These are phyloP conservation scores for Leptopilina boulardi DNA, from an alignment of 1,140 invertebrate species.

Conservation along the genomic window DNA sequence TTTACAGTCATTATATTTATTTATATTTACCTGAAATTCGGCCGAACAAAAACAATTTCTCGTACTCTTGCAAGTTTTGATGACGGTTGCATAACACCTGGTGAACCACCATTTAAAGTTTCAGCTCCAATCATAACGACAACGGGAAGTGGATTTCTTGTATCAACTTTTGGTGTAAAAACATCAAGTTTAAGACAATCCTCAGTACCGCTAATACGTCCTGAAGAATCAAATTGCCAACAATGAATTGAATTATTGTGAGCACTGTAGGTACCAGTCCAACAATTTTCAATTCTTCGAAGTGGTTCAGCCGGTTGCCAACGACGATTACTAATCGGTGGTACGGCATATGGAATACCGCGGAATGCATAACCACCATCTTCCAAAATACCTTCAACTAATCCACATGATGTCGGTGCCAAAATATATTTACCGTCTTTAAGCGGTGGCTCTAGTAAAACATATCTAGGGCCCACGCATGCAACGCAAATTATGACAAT, in stretches of 20 bases:
- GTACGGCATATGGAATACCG: constrained; percentile 90
- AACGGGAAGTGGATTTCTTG: constrained; percentile 85
- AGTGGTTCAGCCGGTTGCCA: constrained; percentile 84
- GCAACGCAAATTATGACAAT: constrained; percentile 82
- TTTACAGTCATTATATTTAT: background rate
- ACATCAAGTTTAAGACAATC: constrained; percentile 90
- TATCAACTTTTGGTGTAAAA: constrained; percentile 83
- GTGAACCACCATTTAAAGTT: constrained; percentile 83
- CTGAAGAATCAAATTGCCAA: constrained; percentile 81
- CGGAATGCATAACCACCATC: constrained; percentile 87
- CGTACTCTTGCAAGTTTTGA: constrained; percentile 82
- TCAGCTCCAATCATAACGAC: constrained; percentile 89
- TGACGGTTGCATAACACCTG: constrained; percentile 80
- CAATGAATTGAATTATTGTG: constrained; percentile 82
- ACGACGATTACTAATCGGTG: constrained; percentile 82
- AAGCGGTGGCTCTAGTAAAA: constrained; percentile 76
- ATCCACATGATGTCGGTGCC: constrained; percentile 86
- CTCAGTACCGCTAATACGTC: constrained; percentile 82
- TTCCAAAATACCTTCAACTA: constrained; percentile 85
- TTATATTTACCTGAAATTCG: constrained; percentile 81
- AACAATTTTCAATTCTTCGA: constrained; percentile 83
- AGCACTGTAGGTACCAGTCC: constrained; percentile 85
- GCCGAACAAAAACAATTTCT: constrained; percentile 89
- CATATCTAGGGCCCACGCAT: constrained; percentile 75
- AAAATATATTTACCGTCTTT: constrained; percentile 83